A percentile compares a stretch with the other conserved stretches of the same genome.
These are phyloP conservation scores for Paramuricea clavata DNA, from an alignment of 92 coral and sea anemone species.

Conservation along the genomic window DNA sequence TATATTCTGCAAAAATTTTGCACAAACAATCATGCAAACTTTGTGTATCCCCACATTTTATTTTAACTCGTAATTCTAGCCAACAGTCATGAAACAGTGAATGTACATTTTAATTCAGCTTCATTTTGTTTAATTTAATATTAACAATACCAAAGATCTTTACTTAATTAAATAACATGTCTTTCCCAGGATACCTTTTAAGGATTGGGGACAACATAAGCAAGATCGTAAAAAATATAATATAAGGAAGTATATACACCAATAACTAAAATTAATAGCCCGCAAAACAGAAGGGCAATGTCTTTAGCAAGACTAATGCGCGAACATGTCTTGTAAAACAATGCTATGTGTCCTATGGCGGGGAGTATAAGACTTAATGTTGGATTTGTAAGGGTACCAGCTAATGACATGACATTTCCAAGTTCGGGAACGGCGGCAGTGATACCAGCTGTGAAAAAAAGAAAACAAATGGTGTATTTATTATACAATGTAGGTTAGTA, in stretches of 20 bases:
- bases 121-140: no score
- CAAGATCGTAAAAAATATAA: neutral
- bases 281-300: conserved; percentile 12
- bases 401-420: conserved; percentile 30
- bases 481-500: neutral
- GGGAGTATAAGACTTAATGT: conserved; percentile 8
- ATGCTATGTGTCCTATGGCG: conserved; percentile 10
- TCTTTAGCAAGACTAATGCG: neutral
- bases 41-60: no score
- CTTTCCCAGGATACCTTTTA: no score
- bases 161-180: no score
- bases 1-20: no score
- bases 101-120: no score
- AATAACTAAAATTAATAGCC: neutral
- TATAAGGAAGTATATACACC: conserved; percentile 14
- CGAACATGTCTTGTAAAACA: conserved; percentile 1
- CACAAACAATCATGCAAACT: no score
- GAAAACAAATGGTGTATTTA: neutral
- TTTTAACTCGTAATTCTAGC: no score
- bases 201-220: neutral
- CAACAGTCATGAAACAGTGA: no score
- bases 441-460: conserved; percentile 14
- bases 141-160: no score
- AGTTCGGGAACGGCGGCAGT: conserved; percentile 32
- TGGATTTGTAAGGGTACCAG: conserved; percentile 6